Evolutionary conservation across 2,888 invertebrate species (phyloP).

Genomic region (Eristalinus aeneus): DNA sequence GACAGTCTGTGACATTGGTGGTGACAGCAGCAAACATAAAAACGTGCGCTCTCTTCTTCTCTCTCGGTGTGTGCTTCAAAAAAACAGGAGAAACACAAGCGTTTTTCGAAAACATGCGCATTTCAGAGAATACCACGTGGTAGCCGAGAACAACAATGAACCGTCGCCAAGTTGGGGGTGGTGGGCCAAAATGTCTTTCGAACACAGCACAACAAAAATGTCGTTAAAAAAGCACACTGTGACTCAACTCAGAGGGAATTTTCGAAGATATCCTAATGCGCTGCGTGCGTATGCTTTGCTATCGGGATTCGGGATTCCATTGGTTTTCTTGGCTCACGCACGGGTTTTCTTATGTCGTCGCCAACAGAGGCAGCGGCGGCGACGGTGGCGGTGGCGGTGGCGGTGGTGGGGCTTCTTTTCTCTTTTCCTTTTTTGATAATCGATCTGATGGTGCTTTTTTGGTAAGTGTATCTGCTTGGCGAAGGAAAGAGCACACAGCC

Average conservation of each 20-base stretch:
- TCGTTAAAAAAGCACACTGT: slow-evolving; percentile 11
- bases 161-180: background rate
- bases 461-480: slow-evolving; percentile 39
- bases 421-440: slow-evolving; percentile 41
- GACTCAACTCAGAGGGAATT: slow-evolving; percentile 22
- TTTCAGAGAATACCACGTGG: slow-evolving; percentile 49
- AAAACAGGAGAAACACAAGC: background rate
- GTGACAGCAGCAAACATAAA: background rate
- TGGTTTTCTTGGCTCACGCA: slow-evolving; percentile 67
- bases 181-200: slow-evolving; percentile 28
- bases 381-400: too few species aligned
- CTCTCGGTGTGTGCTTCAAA: background rate
- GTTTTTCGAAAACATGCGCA: slow-evolving; percentile 64
- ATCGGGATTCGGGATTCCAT: slow-evolving; percentile 62
- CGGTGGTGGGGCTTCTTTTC: slow-evolving; percentile 11
- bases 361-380: too few species aligned
- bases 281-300: slow-evolving; percentile 52
- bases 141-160: slow-evolving; percentile 29
- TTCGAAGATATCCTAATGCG: slow-evolving; percentile 43
- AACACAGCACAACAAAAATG: slow-evolving; percentile 13
- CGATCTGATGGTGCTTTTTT: slow-evolving; percentile 67
- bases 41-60: background rate
- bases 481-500: slow-evolving; percentile 49
- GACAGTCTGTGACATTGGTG: background rate
- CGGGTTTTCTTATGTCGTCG: slow-evolving; percentile 44